phyloP scores from a whole-genome alignment of 1,140 invertebrate species.

The Zeugodacus cucurbitae region DNA sequence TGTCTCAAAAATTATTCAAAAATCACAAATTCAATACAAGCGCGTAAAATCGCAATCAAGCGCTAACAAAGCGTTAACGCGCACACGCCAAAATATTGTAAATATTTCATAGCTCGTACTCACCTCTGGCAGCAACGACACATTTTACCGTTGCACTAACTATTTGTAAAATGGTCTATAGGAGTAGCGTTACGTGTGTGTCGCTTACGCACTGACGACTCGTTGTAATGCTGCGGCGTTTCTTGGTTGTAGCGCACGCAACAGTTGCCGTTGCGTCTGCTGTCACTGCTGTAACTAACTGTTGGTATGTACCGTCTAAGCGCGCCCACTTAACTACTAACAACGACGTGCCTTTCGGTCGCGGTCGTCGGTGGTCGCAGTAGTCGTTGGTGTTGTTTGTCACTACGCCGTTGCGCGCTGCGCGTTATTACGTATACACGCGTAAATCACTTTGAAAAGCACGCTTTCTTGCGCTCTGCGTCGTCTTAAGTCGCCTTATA shows the following conservation, averaged over 20 bases:
- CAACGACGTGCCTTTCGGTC: neutral
- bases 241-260: neutral
- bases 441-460: neutral
- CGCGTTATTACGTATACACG: neutral
- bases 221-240: neutral
- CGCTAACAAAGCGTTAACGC: neutral
- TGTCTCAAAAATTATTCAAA: no score
- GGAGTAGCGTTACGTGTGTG: neutral
- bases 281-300: neutral
- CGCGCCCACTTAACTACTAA: neutral
- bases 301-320: neutral
- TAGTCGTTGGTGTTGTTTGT: neutral
- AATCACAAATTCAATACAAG: neutral
- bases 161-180: neutral
- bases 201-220: neutral
- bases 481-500: neutral
- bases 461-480: neutral
- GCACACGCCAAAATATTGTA: neutral
- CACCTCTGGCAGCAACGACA: slow-evolving; percentile 65
- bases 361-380: neutral
- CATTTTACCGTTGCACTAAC: slow-evolving; percentile 50
- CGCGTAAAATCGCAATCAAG: slow-evolving; percentile 1
- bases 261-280: neutral
- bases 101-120: slow-evolving; percentile 46
- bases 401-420: neutral